These are phyloP conservation scores for Mayetiola destructor DNA, from an alignment of 2,888 invertebrate genomes.

Conservation along the genomic window DNA sequence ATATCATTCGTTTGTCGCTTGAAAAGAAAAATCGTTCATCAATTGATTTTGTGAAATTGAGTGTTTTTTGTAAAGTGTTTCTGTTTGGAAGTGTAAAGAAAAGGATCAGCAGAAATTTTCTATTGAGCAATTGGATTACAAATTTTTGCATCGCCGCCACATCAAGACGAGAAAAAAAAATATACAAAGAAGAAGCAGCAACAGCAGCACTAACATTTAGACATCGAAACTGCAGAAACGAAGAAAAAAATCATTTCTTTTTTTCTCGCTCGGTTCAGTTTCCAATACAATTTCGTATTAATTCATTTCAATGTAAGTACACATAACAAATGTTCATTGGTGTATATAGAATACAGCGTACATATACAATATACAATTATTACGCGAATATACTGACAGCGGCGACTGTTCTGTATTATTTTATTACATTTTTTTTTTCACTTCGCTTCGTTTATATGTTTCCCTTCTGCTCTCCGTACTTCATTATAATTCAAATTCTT, in stretches of 20 bases:
- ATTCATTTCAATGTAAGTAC: slow-evolving; percentile 11
- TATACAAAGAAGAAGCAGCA: slow-evolving; percentile 5
- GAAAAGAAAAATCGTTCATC: background rate
- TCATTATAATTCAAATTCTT: no score
- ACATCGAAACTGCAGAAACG: background rate
- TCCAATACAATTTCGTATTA: slow-evolving; percentile 9
- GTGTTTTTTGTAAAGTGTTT: background rate
- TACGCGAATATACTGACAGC: slow-evolving; percentile 8
- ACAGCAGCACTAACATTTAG: slow-evolving; percentile 6
- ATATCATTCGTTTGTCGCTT: background rate
- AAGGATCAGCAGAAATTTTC: background rate
- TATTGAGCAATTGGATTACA: background rate
- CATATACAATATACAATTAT: background rate
- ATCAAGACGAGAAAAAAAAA: background rate
- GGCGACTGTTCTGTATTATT: background rate
- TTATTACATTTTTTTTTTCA: background rate
- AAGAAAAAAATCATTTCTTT: no score
- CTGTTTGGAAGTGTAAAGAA: background rate
- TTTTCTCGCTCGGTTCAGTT: no score
- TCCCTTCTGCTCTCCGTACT: no score
- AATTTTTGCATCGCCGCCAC: background rate
- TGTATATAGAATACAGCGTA: slow-evolving; percentile 1
- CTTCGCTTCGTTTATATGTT: background rate
- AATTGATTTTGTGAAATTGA: background rate
- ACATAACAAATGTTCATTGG: slow-evolving; percentile 1